phyloP scores from a whole-genome alignment of 1,140 invertebrate genomes.

The Rhyzopertha dominica region DNA sequence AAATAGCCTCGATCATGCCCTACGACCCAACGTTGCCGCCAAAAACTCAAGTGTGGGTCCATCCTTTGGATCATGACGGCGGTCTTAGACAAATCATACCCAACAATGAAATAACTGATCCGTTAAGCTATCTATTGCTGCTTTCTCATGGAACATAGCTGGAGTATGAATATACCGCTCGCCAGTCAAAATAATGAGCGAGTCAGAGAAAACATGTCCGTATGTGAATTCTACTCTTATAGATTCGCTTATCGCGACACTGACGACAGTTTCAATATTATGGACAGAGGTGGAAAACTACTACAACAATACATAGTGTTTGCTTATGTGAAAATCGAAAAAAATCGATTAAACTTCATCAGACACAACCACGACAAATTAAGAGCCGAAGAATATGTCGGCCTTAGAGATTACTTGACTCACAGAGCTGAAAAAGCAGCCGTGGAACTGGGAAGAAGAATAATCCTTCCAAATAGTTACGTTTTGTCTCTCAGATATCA shows the following conservation, averaged over 20 bases:
- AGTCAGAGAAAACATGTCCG: not conserved
- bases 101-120: not conserved
- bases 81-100: not conserved
- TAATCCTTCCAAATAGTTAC: not conserved
- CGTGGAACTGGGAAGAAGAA: not conserved
- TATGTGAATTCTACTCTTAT: slow-evolving; percentile 1
- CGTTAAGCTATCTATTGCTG: not conserved
- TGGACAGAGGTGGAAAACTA: not conserved
- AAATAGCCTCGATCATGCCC: not conserved
- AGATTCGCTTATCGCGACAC: not conserved
- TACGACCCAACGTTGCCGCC: not conserved
- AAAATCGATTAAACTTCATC: not conserved
- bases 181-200: not conserved
- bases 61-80: not conserved
- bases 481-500: not conserved
- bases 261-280: slow-evolving; percentile 1
- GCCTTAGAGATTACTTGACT: slow-evolving; percentile 4
- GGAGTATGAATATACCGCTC: not conserved
- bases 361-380: not conserved
- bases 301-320: not conserved
- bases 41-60: not conserved
- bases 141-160: not conserved
- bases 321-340: slow-evolving; percentile 5
- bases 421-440: not conserved
- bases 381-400: not conserved